Percentiles rank a stretch among this genome's conserved stretches.
phyloP scores from a whole-genome alignment of 2,113 vertebrate species.

The Triplophysa tibetana region DNA sequence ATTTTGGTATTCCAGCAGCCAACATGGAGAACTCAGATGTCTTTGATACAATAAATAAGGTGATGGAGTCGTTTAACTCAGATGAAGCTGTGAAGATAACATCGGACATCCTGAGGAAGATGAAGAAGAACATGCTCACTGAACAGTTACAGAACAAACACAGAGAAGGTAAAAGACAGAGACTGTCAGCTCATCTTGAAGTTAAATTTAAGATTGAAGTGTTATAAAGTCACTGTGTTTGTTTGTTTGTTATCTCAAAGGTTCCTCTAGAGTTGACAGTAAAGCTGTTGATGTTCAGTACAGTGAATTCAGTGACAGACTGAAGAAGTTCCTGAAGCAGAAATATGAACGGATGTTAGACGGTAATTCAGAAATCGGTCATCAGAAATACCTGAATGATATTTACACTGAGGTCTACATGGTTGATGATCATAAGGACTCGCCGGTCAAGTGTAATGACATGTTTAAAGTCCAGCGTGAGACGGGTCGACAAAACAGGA shows the following conservation, averaged over 20 bases:
- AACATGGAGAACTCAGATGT: no score
- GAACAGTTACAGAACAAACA: neutral
- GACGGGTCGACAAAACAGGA: neutral
- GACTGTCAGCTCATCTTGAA: no score
- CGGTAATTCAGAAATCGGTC: slow-evolving; percentile 12
- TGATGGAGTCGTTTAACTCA: no score
- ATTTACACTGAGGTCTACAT: slow-evolving; percentile 35
- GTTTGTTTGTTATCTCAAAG: no score
- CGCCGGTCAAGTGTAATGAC: neutral
- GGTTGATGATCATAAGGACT: neutral
- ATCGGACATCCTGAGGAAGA: neutral
- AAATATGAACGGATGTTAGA: neutral
- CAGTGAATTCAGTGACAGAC: neutral
- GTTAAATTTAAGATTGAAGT: no score
- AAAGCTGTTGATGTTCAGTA: no score
- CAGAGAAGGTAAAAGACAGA: neutral
- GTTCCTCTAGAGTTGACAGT: no score
- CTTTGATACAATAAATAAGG: no score
- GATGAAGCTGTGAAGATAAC: neutral
- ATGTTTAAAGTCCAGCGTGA: neutral
- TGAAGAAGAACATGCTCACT: neutral
- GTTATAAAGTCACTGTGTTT: no score
- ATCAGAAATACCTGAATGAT: slow-evolving; percentile 13
- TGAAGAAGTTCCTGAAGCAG: neutral
- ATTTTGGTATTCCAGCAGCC: no score